Evolutionary conservation across 1,140 invertebrate genomes (phyloP), one percentile per base, ranked within the genome.

Genomic region (Patella vulgata): DNA sequence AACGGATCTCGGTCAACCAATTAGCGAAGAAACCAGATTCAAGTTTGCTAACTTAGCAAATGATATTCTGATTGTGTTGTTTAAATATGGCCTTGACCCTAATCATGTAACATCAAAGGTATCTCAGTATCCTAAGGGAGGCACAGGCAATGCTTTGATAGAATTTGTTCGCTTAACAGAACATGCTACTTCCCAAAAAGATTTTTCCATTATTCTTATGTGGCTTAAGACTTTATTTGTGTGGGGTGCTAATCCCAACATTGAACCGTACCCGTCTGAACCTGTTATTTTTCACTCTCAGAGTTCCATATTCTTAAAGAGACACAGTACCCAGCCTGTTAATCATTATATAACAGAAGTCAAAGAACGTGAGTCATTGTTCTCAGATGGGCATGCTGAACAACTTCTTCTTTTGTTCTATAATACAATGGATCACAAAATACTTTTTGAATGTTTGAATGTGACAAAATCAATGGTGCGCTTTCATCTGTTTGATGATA

Each of bases 221-320:
- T 83, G 81, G 80, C 46, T 82, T 12, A 59, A 57, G 33, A 81
- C 78, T 2, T 63, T 81, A 8, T 55, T 83, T 3, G 77, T 79
- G 61, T 81, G 74, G 76, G 81, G 81, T 19, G 81, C 78, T 23
- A 65, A 83, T 58, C 81, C 81, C 17, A 77, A 83, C 47, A 56
- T 82, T 25, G 77, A 81, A 63, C 79, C 81, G 3, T 81, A 81
- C 57, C 76, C 77, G 8, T 76, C 80, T 1, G 80, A 82, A 23
- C 73, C 78, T 27, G 78, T 81, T 43, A 81, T 83, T 58, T 79
- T 74, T 48, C 81, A 83, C 57, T 81, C 74, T 3, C 80, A 82
- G 54, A 83, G 79, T 52, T 79, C 77, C 28, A 82, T 83, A 51
- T 83, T 75, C 56, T 70, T 83, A 25, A 76, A 78, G 59, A 69